Percentiles rank a stretch among this genome's conserved stretches.
Evolutionary conservation across 2,888 invertebrate species (phyloP).

Genomic region (Timema cristinae): DNA sequence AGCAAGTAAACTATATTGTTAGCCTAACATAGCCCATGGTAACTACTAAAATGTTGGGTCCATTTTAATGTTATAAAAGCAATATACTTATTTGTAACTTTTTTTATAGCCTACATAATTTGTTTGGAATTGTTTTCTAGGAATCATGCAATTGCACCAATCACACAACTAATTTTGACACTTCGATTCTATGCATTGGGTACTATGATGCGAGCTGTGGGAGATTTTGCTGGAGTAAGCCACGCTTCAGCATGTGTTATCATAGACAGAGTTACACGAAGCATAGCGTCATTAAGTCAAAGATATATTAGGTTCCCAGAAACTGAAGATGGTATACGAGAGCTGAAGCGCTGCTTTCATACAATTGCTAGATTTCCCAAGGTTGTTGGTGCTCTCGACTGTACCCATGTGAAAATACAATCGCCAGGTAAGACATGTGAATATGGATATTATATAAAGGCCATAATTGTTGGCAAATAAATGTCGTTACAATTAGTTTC

Average conservation of each 20-base stretch:
- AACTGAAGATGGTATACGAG: neutral
- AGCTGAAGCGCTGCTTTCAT: conserved; percentile 1
- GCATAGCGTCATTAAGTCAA: conserved; percentile 4
- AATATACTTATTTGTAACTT: no score
- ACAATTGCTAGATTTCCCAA: neutral
- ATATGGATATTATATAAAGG: neutral
- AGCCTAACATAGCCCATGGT: no score
- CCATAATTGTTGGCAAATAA: neutral
- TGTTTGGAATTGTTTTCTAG: neutral
- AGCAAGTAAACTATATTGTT: no score
- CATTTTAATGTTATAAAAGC: no score
- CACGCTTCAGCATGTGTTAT: conserved; percentile 12
- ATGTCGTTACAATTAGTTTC: neutral
- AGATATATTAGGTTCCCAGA: conserved; percentile 9
- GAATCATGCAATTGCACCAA: conserved; percentile 11
- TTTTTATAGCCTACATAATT: no score
- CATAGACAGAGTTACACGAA: conserved; percentile 4
- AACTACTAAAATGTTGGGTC: no score
- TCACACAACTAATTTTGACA: conserved; percentile 14
- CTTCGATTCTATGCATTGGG: conserved; percentile 18
- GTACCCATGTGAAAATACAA: conserved; percentile 18
- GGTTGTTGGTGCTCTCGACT: conserved; percentile 18
- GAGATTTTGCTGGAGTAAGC: conserved; percentile 14
- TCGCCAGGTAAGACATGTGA: conserved; percentile 6
- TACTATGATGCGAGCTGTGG: neutral